phyloP scores from a whole-genome alignment of 2,888 invertebrate genomes.

The Mamestra brassicae region DNA sequence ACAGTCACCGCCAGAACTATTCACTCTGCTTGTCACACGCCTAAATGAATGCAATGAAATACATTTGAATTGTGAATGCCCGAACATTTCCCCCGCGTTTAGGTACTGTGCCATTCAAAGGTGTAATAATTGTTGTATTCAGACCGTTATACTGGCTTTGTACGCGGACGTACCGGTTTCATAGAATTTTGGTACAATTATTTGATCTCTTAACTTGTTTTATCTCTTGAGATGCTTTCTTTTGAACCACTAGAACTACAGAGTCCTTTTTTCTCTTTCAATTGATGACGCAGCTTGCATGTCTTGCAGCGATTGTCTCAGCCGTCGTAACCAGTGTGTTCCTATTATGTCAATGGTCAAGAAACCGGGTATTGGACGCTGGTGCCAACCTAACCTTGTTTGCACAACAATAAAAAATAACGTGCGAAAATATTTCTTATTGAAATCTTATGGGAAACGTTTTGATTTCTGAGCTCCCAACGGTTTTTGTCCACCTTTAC shows the following conservation, averaged over 20 bases:
- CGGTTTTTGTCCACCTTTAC: not conserved
- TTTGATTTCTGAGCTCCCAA: not conserved
- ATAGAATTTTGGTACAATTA: constrained; percentile 12
- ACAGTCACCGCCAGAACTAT: not conserved
- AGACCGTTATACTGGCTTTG: not conserved
- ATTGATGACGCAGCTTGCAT: constrained; percentile 9
- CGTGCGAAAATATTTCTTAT: not conserved
- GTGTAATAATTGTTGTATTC: constrained; percentile 17
- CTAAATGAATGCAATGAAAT: not conserved
- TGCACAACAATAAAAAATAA: constrained; percentile 6
- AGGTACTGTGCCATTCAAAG: constrained; percentile 9
- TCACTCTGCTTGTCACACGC: not conserved
- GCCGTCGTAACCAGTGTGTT: not conserved
- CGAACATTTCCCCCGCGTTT: not conserved
- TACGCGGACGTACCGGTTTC: constrained; percentile 12
- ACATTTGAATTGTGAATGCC: not conserved
- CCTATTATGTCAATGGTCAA: constrained; percentile 1
- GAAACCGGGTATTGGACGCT: not conserved
- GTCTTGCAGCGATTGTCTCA: not conserved
- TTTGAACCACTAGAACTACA: not conserved
- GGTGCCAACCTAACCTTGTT: no score
- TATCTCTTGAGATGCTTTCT: constrained; percentile 23
- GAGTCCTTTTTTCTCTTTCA: not conserved
- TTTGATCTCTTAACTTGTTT: not conserved
- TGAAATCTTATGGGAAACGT: constrained; percentile 27